These are phyloP conservation scores for Camponotus vicinus DNA, from an alignment of 1,140 invertebrate species.

Conservation along the genomic window DNA sequence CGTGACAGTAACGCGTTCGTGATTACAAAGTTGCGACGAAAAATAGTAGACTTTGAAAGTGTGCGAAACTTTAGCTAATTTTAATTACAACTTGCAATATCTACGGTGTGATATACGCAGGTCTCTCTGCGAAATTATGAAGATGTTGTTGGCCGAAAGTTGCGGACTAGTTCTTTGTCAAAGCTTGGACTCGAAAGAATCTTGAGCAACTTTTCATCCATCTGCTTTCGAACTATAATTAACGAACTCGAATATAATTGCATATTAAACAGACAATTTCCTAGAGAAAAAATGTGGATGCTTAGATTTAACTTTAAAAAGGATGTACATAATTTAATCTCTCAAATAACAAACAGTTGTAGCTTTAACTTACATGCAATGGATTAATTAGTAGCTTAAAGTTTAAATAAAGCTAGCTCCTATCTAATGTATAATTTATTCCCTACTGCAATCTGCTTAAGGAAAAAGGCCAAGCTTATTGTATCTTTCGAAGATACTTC, in stretches of 20 bases:
- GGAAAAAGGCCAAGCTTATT: neutral
- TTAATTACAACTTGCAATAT: conserved; percentile 44
- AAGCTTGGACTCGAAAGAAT: conserved; percentile 18
- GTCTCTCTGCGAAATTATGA: neutral
- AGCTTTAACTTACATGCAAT: conserved; percentile 38
- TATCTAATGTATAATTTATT: conserved; percentile 68
- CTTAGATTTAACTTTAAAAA: conserved; percentile 42
- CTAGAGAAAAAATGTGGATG: neutral
- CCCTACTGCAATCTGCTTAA: conserved; percentile 32
- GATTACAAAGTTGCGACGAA: conserved; percentile 43
- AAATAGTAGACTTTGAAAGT: conserved; percentile 30
- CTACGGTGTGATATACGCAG: neutral
- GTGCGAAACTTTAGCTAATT: conserved; percentile 15
- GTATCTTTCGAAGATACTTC: neutral
- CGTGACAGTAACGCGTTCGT: conserved; percentile 37
- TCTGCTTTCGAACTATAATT: conserved; percentile 28
- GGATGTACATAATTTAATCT: conserved; percentile 54
- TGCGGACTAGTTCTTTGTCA: neutral
- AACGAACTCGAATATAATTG: neutral
- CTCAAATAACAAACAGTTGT: conserved; percentile 49
- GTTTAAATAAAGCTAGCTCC: conserved; percentile 60
- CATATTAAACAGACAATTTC: neutral
- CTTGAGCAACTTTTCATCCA: neutral
- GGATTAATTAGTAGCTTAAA: conserved; percentile 58
- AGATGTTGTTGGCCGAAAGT: neutral